A percentile compares a stretch with the other conserved stretches of the same genome.
Evolutionary conservation across 1,140 invertebrate genomes (phyloP).

Genomic region (Drosophila watanabei): DNA sequence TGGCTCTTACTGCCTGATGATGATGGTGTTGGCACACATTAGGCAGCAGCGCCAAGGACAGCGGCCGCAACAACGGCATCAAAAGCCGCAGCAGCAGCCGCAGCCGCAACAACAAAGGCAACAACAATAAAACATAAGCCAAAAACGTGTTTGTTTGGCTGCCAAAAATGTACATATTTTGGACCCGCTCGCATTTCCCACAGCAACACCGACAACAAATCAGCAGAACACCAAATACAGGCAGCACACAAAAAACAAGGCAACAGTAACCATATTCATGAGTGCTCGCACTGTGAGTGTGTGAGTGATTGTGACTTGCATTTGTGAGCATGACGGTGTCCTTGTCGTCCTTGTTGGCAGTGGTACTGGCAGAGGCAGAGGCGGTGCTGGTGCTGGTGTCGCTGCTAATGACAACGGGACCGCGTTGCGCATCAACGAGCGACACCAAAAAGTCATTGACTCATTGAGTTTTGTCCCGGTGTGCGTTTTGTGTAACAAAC

Average conservation of each 20-base stretch:
- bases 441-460: slow-evolving; percentile 83
- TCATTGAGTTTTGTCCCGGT: slow-evolving; percentile 68
- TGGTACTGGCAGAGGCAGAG: slow-evolving; percentile 3
- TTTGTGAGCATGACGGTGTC: slow-evolving; percentile 43
- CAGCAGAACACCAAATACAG: slow-evolving; percentile 13
- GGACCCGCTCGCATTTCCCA: slow-evolving; percentile 60
- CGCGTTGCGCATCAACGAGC: slow-evolving; percentile 78
- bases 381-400: slow-evolving; percentile 57
- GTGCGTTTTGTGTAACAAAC: slow-evolving; percentile 30
- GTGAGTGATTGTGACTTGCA: slow-evolving; percentile 20
- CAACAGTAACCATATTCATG: slow-evolving; percentile 50
- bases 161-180: slow-evolving; percentile 77
- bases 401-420: slow-evolving; percentile 81
- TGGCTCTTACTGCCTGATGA: not conserved
- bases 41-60: slow-evolving; percentile 70
- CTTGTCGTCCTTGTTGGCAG: slow-evolving; percentile 9
- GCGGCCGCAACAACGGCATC: slow-evolving; percentile 39
- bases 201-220: slow-evolving; percentile 33
- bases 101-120: slow-evolving; percentile 50
- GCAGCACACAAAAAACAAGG: slow-evolving; percentile 31
- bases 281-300: slow-evolving; percentile 21
- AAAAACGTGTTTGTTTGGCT: slow-evolving; percentile 81
- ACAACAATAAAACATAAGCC: slow-evolving; percentile 64
- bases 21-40: slow-evolving; percentile 69
- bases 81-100: slow-evolving; percentile 55